Conservation (phyloP, 2,113 vertebrate genomes). For the Falcunculus frontatus region DNA sequence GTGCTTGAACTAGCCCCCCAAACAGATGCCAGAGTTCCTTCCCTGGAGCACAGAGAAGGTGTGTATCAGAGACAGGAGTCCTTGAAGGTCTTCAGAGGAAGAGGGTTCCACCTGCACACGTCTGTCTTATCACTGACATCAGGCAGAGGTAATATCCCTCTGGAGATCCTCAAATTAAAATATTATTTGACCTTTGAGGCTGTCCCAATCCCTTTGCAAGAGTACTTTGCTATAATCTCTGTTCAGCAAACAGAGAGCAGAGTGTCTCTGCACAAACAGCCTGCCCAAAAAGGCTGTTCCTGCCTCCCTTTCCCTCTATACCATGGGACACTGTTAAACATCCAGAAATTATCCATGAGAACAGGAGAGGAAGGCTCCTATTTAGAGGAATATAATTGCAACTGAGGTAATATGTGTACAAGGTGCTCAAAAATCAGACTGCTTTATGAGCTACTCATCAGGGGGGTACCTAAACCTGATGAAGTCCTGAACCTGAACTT, state of each 20-base stretch:
- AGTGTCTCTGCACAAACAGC: neutral
- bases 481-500: neutral
- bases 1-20: neutral
- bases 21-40: neutral
- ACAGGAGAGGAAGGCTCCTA: neutral
- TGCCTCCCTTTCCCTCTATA: neutral
- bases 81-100: neutral
- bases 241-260: neutral
- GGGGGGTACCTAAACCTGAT: neutral
- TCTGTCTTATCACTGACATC: neutral
- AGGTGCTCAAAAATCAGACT: neutral
- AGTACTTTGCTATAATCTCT: neutral
- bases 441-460: neutral
- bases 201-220: neutral
- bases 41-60: neutral
- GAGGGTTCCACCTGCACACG: accelerated
- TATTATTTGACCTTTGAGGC: neutral
- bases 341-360: neutral
- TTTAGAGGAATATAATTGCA: neutral
- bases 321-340: neutral
- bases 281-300: neutral
- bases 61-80: neutral
- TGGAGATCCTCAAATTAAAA: neutral
- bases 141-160: neutral
- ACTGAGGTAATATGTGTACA: neutral